phyloP scores from a whole-genome alignment of 2,113 vertebrate species.

The Phoenicopterus ruber region DNA sequence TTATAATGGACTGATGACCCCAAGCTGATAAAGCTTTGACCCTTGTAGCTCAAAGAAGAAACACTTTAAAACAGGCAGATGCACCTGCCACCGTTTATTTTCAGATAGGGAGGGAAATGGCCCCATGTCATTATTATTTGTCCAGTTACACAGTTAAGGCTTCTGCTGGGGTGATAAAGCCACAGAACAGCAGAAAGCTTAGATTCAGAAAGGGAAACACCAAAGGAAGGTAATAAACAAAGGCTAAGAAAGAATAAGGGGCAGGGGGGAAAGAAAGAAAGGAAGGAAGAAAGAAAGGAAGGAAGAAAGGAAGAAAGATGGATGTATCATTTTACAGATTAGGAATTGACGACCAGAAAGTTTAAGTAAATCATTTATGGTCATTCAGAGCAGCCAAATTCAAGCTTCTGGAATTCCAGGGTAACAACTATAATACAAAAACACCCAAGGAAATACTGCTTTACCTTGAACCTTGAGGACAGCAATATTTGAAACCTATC shows the following conservation, averaged over 20 bases:
- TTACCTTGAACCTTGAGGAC: background rate
- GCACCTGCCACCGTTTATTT: background rate
- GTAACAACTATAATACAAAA: background rate
- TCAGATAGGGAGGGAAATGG: background rate
- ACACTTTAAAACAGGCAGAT: background rate
- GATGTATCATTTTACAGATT: background rate
- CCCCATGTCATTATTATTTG: background rate
- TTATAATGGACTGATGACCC: background rate
- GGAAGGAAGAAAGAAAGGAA: accelerated
- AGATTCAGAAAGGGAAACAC: background rate
- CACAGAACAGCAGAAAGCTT: background rate
- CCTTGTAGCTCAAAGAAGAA: background rate
- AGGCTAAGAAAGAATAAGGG: background rate
- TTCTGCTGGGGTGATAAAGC: background rate
- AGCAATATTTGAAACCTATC: background rate
- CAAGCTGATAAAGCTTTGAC: background rate
- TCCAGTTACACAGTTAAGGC: background rate
- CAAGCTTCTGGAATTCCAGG: background rate
- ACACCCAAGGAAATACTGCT: background rate
- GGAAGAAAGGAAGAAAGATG: no score
- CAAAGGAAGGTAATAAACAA: background rate
- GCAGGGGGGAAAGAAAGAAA: accelerated
- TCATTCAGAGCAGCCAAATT: background rate
- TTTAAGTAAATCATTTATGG: background rate
- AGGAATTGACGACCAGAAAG: background rate